Evolutionary conservation across 2,113 vertebrate species (phyloP), one percentile per base, ranked within the genome.

Genomic region (Sylvia atricapilla): DNA sequence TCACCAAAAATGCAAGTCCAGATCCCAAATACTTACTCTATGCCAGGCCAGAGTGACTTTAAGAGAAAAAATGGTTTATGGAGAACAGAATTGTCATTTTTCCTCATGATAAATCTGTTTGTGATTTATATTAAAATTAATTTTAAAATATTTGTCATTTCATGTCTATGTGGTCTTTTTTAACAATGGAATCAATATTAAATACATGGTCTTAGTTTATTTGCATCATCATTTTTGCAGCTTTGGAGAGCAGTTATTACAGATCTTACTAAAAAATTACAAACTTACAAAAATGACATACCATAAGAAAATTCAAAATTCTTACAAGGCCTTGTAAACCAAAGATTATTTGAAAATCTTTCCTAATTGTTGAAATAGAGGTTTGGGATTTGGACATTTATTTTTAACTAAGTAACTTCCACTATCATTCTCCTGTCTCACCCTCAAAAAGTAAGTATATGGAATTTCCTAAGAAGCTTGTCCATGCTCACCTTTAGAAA

Each of bases 1-100:
- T 8, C 6, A n/a, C 10, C 73, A 1, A 84, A 20, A 2, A 1
- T 18, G 9, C 8, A 35, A 0, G 2, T 3, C 3, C 18, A 76
- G 3, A 5, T 33, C 19, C 7, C 19, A 60, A 44, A 52, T 49
- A 13, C 2, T 58, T 30, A 37, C 10, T 14, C 6, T 73, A 13
- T 28, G 11, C 4, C 22, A 37, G 33, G 4, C 7, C 25, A 64
- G 16, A 84, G 22, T 50, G 18, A 43, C 2, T 53, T 64, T 3
- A 44, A 16, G 9, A 30, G 17, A 66, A 37, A 67, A 66, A n/a
- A 27, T 1, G 12, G 2, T 24, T 72, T 8, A 15, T 21, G 8
- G 8, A 59, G 4, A 78, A 37, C 14, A 67, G 20, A 53, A 35
- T 2, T 70, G 22, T 49, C 6, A 44, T 72, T 70, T 93, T 20